Base-by-base conservation (phyloP, 2,797 vertebrate species). In the Tangara arthus region DNA sequence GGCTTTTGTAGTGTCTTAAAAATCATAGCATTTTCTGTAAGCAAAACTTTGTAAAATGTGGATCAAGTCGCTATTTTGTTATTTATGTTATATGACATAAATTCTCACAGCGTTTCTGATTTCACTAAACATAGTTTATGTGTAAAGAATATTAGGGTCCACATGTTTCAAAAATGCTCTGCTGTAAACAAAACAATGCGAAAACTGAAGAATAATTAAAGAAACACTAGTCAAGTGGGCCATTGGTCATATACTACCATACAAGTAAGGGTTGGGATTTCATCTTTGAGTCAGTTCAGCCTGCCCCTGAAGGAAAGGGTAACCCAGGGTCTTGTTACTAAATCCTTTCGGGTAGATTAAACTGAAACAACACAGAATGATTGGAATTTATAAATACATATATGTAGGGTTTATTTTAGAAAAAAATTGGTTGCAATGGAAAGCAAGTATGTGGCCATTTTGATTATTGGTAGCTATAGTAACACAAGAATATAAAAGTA, bases 211-310 rank as follows among this genome's bases (percentile, higher is more conserved):
- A 85, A 72, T 12, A 24, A 17, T 47, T 84, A 79, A 3, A 68
- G 13, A 90, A 92, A 49, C 1, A 4, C 60, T 37, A 52, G 15
- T 77, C 19, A 66, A 41, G 5, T 17, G 5, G 2, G 2, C 11
- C 21, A 39, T 20, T 3, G 2, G 4, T n/a, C 41, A 15, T 65
- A 17, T 15, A 65, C 41, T 22, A 57, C 2, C 12, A n/a, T 6
- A 50, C 2, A 71, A 41, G 5, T 32, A 66, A 32, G 0, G 0
- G 4, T n/a, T 35, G 42, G 7, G 18, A 47, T 7, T 39, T 77
- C 1, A 27, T 49, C 26, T 66, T 61, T 26, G 35, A 53, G 11
- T 7, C 46, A 7, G 2, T 49, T 75, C 35, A 49, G n/a, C 16
- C 8, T 11, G 1, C 4, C 13, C 8, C 26, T 41, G 34, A 64